Evolutionary conservation across 2,888 invertebrate species (phyloP), one percentile per base, ranked within the genome.

Genomic region (Neoscelio sp.): DNA sequence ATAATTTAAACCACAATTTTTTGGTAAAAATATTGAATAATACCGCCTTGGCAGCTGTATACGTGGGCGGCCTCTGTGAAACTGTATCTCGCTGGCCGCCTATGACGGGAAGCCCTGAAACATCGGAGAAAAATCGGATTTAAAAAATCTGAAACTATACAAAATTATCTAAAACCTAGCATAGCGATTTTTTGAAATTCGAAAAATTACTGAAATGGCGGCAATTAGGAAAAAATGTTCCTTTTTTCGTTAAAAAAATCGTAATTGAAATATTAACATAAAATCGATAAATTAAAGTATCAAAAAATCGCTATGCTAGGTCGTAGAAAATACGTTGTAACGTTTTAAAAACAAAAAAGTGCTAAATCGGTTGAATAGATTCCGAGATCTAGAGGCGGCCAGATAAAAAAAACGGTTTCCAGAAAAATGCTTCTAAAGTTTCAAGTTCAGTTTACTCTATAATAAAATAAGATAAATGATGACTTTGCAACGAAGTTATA

Each of bases 341-440:
- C 15, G 2, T 6, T 12, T 17, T 13, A n/a, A 5, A 30, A 4
- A 30, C 3, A 28, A 26, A 50, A 13, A 15, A 18, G 28, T 10
- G 30, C 28, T 7, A 52, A 52, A 52, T 30, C 52, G 17, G 35
- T 52, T 20, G 33, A 20, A 52, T 18, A 52, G 33, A 35, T 33
- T n/a, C 35, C 8, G 33, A 52, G 52, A 35, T 52, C 18, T 52
- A n/a, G 3, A 6, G 46, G 44, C 54, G 26, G 20, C 58, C 40
- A 58, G 58, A 33, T 58, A 18, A 15, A 58, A 58, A 58, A 58
- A 7, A 30, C 28, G 20, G 52, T 52, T 52, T 52, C 35, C 33
- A 52, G 33, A 42, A 42, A 10, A 40, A 40, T 13, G 40, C 23
- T 3, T 40, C 13, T 40, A 40, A 13, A 40, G 40, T 40, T 13